Base-by-base conservation (phyloP, 2,797 vertebrate genomes). In the Calcarius lapponicus region DNA sequence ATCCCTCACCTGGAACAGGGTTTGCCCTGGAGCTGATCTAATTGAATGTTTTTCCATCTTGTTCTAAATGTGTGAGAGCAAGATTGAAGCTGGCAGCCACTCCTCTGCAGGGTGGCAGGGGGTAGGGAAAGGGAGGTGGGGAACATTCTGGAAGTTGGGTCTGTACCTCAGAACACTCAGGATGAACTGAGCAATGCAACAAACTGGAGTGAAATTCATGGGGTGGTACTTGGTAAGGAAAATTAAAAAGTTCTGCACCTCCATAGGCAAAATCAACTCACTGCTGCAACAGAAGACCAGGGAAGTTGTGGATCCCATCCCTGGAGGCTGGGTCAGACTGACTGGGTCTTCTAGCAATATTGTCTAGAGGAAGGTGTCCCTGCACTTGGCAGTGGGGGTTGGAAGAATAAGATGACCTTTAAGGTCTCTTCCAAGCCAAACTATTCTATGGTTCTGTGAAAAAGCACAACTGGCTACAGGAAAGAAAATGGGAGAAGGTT, bases 1-100 rank as follows among this genome's bases (percentile, higher is more conserved):
- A 8, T 4, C 5, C 0, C 0, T 12, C 29, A 53, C 7, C 7
- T 1, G 3, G 31, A 17, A 45, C 6, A 7, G 50, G 17, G 8
- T 36, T 80, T 87, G 28, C 32, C 38, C 28, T 66, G 56, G 6
- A 79, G 36, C 15, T 54, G 18, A 36, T 75, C 32, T 53, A 53
- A 65, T 34, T 34, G 38, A 79, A 3, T 54, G n/a, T 58, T 85
- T 91, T 82, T 10, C 38, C 8, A 19, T 54, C 11, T 16, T 20
- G 2, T 57, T 92, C 32, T 51, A 48, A 80, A 80, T 25, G 24
- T 12, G 25, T 34, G 58, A 67, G 65, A 56, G 32, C 17, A 25
- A 79, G 38, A 56, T 26, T 1, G 5, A 86, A 92, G 21, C 6
- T 60, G 42, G 31, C 24, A 54, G 80, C 12, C 34, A 25, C 7